Conservation (phyloP, 1,140 invertebrate genomes). For the Ceratina australensis region DNA sequence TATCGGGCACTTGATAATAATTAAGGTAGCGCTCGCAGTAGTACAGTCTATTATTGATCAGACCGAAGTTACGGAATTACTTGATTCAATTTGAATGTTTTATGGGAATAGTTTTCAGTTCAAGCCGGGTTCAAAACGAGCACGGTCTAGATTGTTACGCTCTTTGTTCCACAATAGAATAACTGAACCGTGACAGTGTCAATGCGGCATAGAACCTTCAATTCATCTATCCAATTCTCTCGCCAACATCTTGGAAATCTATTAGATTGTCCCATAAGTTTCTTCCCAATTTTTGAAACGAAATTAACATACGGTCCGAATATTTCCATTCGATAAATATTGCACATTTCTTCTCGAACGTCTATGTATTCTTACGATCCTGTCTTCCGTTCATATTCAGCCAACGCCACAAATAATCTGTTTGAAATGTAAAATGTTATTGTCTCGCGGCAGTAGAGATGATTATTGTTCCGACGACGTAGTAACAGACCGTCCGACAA, state of each 20-base stretch:
- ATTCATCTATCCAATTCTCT: too few relatives aligned
- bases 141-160: neutral
- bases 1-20: neutral
- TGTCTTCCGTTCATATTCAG: too few relatives aligned
- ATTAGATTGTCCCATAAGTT: too few relatives aligned
- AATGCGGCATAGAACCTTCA: neutral
- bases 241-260: too few relatives aligned
- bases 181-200: neutral
- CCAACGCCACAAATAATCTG: neutral
- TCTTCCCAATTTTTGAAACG: too few relatives aligned
- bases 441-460: neutral
- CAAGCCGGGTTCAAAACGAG: neutral
- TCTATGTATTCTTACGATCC: too few relatives aligned
- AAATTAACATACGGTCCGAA: too few relatives aligned
- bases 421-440: neutral
- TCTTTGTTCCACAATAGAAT: neutral
- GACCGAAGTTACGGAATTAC: neutral
- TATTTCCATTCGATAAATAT: too few relatives aligned
- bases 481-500: slow-evolving; percentile 1
- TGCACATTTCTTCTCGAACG: too few relatives aligned
- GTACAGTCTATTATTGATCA: slow-evolving; percentile 26
- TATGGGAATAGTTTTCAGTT: neutral
- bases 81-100: slow-evolving; percentile 20
- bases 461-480: slow-evolving; percentile 18
- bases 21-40: neutral